Evolutionary conservation across 37 sponge, comb jelly and placozoan genomes (phyloP).

Genomic region (Spongilla lacustris): DNA sequence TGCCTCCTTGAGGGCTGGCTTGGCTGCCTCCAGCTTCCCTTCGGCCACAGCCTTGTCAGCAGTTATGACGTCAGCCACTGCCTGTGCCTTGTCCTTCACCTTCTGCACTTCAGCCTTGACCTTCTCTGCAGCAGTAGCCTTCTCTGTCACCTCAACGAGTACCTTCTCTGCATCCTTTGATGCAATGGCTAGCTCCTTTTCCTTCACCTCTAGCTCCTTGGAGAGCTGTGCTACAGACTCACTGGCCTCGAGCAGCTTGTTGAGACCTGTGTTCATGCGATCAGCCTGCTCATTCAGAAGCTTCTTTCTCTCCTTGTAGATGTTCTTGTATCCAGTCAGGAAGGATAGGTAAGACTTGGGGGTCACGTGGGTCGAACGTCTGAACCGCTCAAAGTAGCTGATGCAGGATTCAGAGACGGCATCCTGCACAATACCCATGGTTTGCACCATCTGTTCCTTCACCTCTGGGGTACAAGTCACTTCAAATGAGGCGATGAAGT

Average conservation of each 20-base stretch:
- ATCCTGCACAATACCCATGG: conserved; percentile 98
- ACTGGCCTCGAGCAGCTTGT: conserved; percentile 94
- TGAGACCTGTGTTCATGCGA: conserved; percentile 95
- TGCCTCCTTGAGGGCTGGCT: conserved; percentile 96
- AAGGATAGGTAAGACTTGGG: conserved; percentile 99
- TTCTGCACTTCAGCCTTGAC: conserved; percentile 97
- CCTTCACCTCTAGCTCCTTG: conserved; percentile 91
- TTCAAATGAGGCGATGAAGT: conserved; percentile 86
- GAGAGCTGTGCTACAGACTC: conserved; percentile 86
- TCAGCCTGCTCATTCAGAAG: conserved; percentile 83
- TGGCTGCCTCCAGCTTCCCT: conserved; percentile 89
- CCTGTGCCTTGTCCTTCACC: conserved; percentile 99
- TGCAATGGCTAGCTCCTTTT: conserved; percentile 95
- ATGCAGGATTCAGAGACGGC: conserved; percentile 96
- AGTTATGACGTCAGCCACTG: conserved; percentile 92
- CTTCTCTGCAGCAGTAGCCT: conserved; percentile 97
- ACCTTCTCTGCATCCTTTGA: conserved; percentile 92
- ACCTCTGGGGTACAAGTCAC: conserved; percentile 83
- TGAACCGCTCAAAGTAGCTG: conserved; percentile 92
- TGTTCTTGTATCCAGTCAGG: conserved; percentile 88
- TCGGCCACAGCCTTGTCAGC: conserved; percentile 94
- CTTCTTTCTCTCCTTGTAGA: conserved; percentile 88
- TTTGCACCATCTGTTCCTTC: conserved; percentile 87
- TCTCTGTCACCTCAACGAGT: conserved; percentile 92
- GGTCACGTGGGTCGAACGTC: conserved; percentile 97